Conservation (phyloP, 2,797 vertebrate genomes). For the Arrhamphus sclerolepis region DNA sequence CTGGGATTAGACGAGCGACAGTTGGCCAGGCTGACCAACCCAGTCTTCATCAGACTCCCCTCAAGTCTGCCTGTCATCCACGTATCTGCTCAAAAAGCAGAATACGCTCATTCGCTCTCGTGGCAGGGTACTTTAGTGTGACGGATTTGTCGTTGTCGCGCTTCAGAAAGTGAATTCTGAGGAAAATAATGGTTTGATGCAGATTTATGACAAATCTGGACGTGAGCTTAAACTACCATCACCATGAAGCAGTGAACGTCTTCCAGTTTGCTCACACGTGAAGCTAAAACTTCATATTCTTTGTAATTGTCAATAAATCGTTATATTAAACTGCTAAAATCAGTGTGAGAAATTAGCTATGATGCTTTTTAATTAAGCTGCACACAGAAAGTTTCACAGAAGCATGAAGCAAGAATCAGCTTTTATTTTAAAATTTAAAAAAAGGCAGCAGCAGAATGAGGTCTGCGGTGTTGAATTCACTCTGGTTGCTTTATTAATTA, state of each 20-base stretch:
- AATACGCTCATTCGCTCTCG: conserved; percentile 27
- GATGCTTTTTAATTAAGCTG: background rate
- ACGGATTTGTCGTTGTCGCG: conserved; percentile 40
- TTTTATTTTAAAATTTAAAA: too few relatives aligned
- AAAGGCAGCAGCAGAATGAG: too few relatives aligned
- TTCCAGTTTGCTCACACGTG: too few relatives aligned
- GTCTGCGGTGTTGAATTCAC: background rate
- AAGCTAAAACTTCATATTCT: too few relatives aligned
- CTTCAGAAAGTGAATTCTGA: conserved; percentile 19
- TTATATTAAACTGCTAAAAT: background rate
- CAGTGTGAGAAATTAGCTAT: background rate
- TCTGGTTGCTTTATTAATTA: too few relatives aligned
- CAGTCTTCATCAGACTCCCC: conserved; percentile 20
- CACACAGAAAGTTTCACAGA: background rate
- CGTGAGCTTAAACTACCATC: background rate
- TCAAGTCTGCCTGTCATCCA: conserved; percentile 17
- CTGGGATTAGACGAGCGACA: conserved; percentile 51
- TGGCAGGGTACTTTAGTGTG: conserved; percentile 45
- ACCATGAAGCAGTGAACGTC: too few relatives aligned
- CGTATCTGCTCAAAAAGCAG: background rate
- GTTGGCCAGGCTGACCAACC: conserved; percentile 16
- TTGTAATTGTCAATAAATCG: background rate
- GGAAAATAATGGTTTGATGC: background rate
- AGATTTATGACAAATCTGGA: background rate
- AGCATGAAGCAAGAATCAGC: background rate